Evolutionary conservation across 2,113 vertebrate species (phyloP).

Genomic region (Atlantisia rogersi): DNA sequence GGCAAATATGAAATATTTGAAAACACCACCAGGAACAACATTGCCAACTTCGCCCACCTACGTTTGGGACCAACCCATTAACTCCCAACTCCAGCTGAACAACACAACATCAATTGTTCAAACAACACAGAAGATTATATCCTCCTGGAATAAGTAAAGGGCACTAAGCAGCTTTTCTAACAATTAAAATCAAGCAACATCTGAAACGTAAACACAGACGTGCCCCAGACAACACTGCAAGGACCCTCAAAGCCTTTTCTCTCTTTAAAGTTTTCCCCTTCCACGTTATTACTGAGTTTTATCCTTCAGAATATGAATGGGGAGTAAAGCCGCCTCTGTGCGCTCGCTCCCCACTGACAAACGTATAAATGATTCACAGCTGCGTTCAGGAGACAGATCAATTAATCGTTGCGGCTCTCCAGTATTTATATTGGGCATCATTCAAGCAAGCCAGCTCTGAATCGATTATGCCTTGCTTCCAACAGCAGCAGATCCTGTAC

Average conservation of each 20-base stretch:
- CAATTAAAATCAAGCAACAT: neutral
- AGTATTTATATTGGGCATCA: constrained; percentile 64
- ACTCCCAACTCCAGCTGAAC: constrained; percentile 26
- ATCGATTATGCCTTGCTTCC: constrained; percentile 29
- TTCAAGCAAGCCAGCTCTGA: constrained; percentile 46
- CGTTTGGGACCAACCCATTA: constrained; percentile 30
- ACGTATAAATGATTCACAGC: constrained; percentile 60
- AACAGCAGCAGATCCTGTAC: constrained; percentile 52
- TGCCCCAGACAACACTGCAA: neutral
- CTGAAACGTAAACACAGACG: neutral
- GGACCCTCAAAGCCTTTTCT: constrained; percentile 5
- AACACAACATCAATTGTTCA: constrained; percentile 2
- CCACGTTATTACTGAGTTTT: constrained; percentile 1
- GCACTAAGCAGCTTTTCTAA: neutral
- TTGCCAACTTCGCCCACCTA: constrained; percentile 34
- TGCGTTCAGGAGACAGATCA: constrained; percentile 54
- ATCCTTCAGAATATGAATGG: constrained; percentile 35
- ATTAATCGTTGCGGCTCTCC: constrained; percentile 65
- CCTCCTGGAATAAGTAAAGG: constrained; percentile 8
- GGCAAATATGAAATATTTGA: constrained; percentile 53
- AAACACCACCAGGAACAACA: constrained; percentile 11
- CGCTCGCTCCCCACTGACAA: constrained; percentile 49
- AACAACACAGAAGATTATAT: neutral
- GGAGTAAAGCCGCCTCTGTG: neutral
- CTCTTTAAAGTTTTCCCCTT: neutral